Base-by-base conservation (phyloP, 2,797 vertebrate genomes). In the Rhincodon typus region DNA sequence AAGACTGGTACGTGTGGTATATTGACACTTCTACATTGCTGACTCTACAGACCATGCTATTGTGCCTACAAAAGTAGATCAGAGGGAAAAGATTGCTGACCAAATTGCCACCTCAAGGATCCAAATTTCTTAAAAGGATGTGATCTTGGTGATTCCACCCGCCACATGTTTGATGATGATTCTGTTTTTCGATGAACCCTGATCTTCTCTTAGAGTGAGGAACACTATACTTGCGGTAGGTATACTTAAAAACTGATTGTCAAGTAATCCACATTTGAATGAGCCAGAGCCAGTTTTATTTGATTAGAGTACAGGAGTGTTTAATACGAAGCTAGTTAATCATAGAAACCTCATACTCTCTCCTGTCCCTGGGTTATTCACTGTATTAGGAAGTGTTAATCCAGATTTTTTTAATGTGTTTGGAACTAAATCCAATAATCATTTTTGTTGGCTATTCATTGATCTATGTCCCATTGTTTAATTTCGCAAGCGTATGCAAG, bases 121-220 rank as follows among this genome's bases (percentile, higher is more conserved):
- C 6, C 27, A 90, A 17, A 66, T 62, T 84, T 27, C 53, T 66
- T 88, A 30, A 88, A 50, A 88, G 86, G 86, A 66, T 15, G 38
- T 7, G 66, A n/a, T n/a, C 62, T 67, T 66, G 23, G 90, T 21
- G 23, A 67, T 15, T 38, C 34, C 6, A 17, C 19, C 19, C 17
- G 34, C n/a, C 6, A n/a, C 1, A 3, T 93, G 62, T 93, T 42
- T 93, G n/a, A 38, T 8, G 57, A 8, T 7, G n/a, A 21, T 69
- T 66, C 90, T 93, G n/a, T 93, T 93, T 93, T n/a, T 93, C 42
- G 21, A 67, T 93, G 90, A 93, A 93, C 62, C 67, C 25, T 27
- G 19, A 93, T 42, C 19, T 38, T 42, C 90, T 91, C 57, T 12
- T 25, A 93, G 90, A 67, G 69, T 93, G 62, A 93, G 17, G 23